Base-by-base conservation (phyloP, 2,888 invertebrate species). In the Agonopterix alstromeriana region DNA sequence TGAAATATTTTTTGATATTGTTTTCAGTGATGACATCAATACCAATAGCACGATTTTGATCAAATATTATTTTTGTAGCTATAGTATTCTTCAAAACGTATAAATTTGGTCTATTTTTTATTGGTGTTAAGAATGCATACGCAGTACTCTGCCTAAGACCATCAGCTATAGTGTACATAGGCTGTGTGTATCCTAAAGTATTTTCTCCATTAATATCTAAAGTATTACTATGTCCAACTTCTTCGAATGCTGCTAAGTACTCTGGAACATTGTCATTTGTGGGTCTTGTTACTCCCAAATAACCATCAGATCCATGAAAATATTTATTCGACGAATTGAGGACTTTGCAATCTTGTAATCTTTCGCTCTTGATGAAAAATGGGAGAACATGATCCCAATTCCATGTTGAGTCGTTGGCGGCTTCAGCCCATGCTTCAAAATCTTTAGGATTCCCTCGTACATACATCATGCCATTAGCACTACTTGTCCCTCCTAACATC, bases 141-240 rank as follows among this genome's bases (percentile, higher is more conserved):
- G 86, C 79, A 1, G 82, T 76, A 55, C 82, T 82, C 45, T 84
- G 82, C 11, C 89, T 65, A 2, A 73, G 72, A 5, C 78, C 83
- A 40, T 61, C 58, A 27, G 27, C 27, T 27, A 64, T 51, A 0
- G 60, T 61, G 5, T 49, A 53, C 12, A 62, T 36, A 1, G 56
- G 48, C 5, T 52, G 48, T 10, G 57, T 73, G 50, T 49, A 80
- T 53, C 54, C 85, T 67, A 51, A 53, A 66, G 77, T 43, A 68
- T 74, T 51, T 59, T 80, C 55, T 0, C 60, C 67, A 48, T 67
- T 70, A 11, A 61, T 54, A 45, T 70, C 59, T 46, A 58, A 36
- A 10, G 77, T 53, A 10, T 65, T 67, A 10, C 72, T 60, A 49
- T 79, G 67, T 0, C 86, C 87, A 48, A 77, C 55, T 57, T 89